Percentiles rank a stretch among this genome's conserved stretches.
Conservation (phyloP, 1,140 invertebrate genomes). For the Latrodectus geometricus region DNA sequence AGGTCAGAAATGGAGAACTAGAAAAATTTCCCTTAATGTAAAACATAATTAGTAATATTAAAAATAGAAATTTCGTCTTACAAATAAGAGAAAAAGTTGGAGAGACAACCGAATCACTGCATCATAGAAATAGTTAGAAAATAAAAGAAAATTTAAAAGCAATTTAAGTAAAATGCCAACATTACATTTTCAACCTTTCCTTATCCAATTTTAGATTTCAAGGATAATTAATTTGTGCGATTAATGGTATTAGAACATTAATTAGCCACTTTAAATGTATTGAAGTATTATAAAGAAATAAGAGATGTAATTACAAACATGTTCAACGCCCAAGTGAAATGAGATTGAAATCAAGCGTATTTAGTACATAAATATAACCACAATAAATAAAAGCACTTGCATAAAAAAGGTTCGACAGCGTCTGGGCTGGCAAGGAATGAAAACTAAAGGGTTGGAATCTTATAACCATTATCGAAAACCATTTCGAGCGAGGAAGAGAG, state of each 20-base stretch:
- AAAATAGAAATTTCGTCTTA: neutral
- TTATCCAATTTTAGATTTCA: neutral
- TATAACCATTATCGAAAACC: constrained; percentile 52
- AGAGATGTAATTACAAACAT: neutral
- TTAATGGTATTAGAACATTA: constrained; percentile 39
- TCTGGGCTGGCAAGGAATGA: neutral
- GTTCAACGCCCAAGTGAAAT: constrained; percentile 33
- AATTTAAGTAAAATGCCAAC: neutral
- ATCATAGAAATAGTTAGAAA: too few species aligned
- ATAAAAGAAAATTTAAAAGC: neutral
- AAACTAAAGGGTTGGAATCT: neutral
- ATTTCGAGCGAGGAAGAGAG: constrained; percentile 22
- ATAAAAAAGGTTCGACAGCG: neutral
- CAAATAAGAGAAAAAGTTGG: too few species aligned
- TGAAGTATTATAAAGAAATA: neutral
- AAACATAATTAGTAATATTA: too few species aligned
- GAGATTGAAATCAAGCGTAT: constrained; percentile 10
- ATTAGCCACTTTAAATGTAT: constrained; percentile 59
- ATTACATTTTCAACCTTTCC: too few species aligned
- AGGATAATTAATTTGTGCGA: constrained; percentile 12
- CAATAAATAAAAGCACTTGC: constrained; percentile 25
- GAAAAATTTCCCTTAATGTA: neutral
- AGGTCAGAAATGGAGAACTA: too few species aligned
- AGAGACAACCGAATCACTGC: too few species aligned
- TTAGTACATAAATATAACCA: neutral